These are phyloP conservation scores for Catharus ustulatus DNA, from an alignment of 2,797 vertebrate genomes.

Conservation along the genomic window DNA sequence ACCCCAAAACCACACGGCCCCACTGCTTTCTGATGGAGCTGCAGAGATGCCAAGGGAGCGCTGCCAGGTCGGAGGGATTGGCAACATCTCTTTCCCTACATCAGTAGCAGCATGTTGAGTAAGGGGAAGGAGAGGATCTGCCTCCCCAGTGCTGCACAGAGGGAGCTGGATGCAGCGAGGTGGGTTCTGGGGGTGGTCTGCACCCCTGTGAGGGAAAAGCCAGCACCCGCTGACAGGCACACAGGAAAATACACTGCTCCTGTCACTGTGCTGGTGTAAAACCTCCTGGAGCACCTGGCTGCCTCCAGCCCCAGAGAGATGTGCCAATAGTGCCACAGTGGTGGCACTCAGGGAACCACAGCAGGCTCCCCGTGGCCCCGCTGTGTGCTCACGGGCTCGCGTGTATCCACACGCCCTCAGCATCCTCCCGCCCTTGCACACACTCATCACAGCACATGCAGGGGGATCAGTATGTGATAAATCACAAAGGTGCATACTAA, in stretches of 20 bases:
- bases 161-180: neutral
- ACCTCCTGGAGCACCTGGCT: rapidly evolving
- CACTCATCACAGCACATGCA: neutral
- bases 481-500: neutral
- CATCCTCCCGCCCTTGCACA: neutral
- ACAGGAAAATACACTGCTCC: rapidly evolving
- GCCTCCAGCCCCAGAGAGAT: neutral
- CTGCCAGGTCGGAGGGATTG: neutral
- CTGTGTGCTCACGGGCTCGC: rapidly evolving
- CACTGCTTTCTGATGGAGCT: neutral
- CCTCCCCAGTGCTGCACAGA: rapidly evolving
- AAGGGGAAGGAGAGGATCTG: neutral
- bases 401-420: neutral
- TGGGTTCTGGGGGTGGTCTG: neutral
- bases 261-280: rapidly evolving
- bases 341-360: neutral
- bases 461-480: neutral
- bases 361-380: rapidly evolving
- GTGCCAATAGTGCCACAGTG: neutral
- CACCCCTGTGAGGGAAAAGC: neutral
- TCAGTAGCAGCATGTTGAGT: neutral
- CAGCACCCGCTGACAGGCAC: rapidly evolving
- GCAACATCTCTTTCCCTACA: neutral
- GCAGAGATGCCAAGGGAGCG: neutral
- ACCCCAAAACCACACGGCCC: neutral